phyloP scores from a whole-genome alignment of 2,797 vertebrate genomes.

The Characodon lateralis region DNA sequence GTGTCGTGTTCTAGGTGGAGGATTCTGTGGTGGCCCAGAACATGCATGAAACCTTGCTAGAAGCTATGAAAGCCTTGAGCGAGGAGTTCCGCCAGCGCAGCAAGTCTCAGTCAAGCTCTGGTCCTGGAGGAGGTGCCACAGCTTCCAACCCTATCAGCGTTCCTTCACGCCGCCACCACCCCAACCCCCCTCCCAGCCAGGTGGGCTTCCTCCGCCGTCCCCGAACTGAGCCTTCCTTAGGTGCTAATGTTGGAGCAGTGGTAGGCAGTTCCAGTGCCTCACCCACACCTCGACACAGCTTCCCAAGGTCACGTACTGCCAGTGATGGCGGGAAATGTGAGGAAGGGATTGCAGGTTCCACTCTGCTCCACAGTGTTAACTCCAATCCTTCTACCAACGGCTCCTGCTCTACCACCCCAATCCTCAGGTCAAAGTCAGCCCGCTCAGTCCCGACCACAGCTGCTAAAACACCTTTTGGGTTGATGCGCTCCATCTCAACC shows the following conservation, averaged over 20 bases:
- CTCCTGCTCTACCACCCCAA: constrained; percentile 78
- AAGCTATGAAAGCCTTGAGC: constrained; percentile 88
- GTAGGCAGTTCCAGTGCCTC: constrained; percentile 73
- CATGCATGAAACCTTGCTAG: constrained; percentile 90
- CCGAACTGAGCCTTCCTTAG: constrained; percentile 77
- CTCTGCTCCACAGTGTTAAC: constrained; percentile 47
- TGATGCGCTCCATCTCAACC: constrained; percentile 82
- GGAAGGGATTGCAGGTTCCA: constrained; percentile 59
- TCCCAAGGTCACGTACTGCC: constrained; percentile 77
- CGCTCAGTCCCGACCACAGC: constrained; percentile 68
- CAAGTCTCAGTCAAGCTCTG: constrained; percentile 83
- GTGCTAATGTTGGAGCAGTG: constrained; percentile 53
- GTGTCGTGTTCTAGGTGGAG: constrained; percentile 70
- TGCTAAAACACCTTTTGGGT: constrained; percentile 74
- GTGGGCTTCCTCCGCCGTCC: constrained; percentile 83
- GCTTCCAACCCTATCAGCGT: constrained; percentile 87
- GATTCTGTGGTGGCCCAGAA: constrained; percentile 87
- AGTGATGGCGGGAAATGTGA: constrained; percentile 79
- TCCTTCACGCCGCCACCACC: constrained; percentile 81
- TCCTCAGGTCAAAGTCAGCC: constrained; percentile 80
- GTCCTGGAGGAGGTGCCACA: constrained; percentile 79
- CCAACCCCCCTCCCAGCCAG: constrained; percentile 83
- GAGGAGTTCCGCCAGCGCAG: constrained; percentile 86
- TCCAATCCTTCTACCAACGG: constrained; percentile 80
- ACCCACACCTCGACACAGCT: constrained; percentile 78